Conservation (phyloP, 1,140 invertebrate species). For the Anthonomus grandis region DNA sequence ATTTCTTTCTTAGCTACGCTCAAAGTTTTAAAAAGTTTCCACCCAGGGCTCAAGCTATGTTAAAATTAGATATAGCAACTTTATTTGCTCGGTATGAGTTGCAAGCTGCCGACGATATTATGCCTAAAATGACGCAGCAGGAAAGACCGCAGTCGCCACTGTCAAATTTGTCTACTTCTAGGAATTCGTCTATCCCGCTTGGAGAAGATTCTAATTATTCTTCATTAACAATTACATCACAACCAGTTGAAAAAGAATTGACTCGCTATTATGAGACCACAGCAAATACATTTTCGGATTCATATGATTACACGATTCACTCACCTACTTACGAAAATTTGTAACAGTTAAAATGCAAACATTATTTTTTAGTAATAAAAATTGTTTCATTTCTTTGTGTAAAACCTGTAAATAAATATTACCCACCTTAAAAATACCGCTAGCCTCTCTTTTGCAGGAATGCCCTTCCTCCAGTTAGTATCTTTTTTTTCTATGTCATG, state of each 20-base stretch:
- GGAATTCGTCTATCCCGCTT: neutral
- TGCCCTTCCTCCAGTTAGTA: constrained; percentile 3
- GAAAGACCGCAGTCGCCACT: neutral
- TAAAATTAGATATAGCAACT: constrained; percentile 9
- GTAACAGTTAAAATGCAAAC: neutral
- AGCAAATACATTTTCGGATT: constrained; percentile 3
- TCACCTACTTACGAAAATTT: neutral
- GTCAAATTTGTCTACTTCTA: constrained; percentile 5
- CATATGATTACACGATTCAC: no score
- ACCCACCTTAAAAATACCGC: constrained; percentile 2
- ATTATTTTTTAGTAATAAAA: neutral
- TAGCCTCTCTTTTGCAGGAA: constrained; percentile 6
- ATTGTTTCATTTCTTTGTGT: neutral
- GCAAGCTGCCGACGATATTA: constrained; percentile 8
- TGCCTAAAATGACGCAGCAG: no score
- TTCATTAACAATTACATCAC: neutral
- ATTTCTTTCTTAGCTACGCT: neutral
- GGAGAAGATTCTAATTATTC: neutral
- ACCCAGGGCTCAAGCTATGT: neutral
- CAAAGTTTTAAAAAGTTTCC: constrained; percentile 1
- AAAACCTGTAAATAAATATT: constrained; percentile 1
- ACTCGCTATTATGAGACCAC: neutral
- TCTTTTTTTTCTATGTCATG: constrained; percentile 8
- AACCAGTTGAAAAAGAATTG: no score
- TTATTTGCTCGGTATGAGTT: constrained; percentile 9